Conservation (phyloP, 2,888 invertebrate species). For the Acrobasis repandana region DNA sequence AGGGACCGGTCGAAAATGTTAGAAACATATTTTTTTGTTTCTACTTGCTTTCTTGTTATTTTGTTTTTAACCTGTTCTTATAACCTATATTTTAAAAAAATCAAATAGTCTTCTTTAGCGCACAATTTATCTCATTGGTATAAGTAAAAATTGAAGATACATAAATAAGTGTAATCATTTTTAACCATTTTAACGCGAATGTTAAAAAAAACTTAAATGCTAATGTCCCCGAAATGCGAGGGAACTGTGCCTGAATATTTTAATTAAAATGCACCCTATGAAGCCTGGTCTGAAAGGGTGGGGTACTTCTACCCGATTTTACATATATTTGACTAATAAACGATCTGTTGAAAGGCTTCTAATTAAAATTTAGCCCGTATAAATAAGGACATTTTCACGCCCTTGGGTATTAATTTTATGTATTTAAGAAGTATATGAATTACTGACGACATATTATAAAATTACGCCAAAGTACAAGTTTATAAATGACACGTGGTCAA, state of each 20-base stretch:
- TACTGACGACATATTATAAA: too few species aligned
- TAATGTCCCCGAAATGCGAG: neutral
- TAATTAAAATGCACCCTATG: slow-evolving; percentile 19
- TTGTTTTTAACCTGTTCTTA: too few species aligned
- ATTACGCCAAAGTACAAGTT: too few species aligned
- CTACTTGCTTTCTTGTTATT: too few species aligned
- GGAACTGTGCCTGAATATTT: neutral
- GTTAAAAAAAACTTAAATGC: neutral
- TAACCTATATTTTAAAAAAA: too few species aligned
- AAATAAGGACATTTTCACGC: neutral
- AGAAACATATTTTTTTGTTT: too few species aligned
- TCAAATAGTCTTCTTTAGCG: too few species aligned
- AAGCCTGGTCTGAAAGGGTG: neutral
- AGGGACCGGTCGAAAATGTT: neutral
- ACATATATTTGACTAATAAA: slow-evolving; percentile 16
- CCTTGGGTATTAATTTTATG: neutral
- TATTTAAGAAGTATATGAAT: too few species aligned
- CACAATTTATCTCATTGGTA: too few species aligned
- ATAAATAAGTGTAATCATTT: neutral
- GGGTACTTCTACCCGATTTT: neutral
- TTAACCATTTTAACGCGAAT: neutral
- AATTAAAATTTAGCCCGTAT: neutral
- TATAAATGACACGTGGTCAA: too few species aligned
- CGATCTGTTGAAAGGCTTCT: neutral
- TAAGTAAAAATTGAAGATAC: too few species aligned